These are phyloP conservation scores for Circaetus cinerascens DNA, from an alignment of 2,113 vertebrate genomes.

Conservation along the genomic window DNA sequence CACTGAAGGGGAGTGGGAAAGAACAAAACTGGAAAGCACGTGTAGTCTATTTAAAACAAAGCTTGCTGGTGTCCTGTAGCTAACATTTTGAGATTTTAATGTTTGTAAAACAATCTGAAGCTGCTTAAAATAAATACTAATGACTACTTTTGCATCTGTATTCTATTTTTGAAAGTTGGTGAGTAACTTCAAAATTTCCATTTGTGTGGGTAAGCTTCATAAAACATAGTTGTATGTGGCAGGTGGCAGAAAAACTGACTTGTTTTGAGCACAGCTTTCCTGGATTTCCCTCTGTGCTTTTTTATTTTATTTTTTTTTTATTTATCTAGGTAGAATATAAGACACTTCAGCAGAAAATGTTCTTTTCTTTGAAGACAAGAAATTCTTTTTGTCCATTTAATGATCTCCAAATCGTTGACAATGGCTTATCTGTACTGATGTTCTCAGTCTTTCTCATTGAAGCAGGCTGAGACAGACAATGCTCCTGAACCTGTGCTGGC, in stretches of 20 bases:
- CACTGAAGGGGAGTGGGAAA: not conserved
- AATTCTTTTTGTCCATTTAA: not conserved
- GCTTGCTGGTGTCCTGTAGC: constrained; percentile 60
- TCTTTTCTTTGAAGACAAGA: not conserved
- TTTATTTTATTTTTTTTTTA: not conserved
- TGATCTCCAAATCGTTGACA: not conserved
- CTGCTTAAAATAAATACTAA: constrained; percentile 64
- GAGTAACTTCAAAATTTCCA: constrained; percentile 58
- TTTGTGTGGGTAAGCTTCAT: constrained; percentile 49
- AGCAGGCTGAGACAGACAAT: not conserved
- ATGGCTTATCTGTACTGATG: not conserved
- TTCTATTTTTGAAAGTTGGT: constrained; percentile 67
- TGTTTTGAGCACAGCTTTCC: constrained; percentile 50
- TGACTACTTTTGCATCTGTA: constrained; percentile 53
- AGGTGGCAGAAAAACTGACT: constrained; percentile 18
- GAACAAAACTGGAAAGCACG: constrained; percentile 33
- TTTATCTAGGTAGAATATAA: not conserved
- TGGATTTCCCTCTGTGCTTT: not conserved
- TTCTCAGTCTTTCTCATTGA: not conserved
- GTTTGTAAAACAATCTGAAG: constrained; percentile 50
- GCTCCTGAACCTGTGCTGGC: not conserved
- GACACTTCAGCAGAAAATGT: not conserved
- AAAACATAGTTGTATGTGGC: constrained; percentile 38
- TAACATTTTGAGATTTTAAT: constrained; percentile 51
- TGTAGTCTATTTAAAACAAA: constrained; percentile 47